Evolutionary conservation across 2,113 vertebrate species (phyloP), one percentile per base, ranked within the genome.

Genomic region (Noctilio leporinus): DNA sequence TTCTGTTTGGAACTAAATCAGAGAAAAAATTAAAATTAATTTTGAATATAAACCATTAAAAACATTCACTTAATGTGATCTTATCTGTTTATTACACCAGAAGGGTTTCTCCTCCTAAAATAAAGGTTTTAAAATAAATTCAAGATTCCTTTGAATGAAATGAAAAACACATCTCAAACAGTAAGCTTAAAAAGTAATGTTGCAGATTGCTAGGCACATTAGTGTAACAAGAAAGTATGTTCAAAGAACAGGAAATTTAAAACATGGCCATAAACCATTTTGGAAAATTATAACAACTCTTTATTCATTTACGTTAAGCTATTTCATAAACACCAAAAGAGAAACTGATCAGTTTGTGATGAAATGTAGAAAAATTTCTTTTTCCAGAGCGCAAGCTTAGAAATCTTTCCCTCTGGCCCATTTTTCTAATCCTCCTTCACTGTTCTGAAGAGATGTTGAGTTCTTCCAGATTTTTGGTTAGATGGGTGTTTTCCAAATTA

Each of bases 401-500:
- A 76, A 85, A 88, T 14, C 47, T 26, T 86, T 70, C 82, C 67
- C 62, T 86, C 78, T 47, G 88, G 86, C 19, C 65, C 35, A 38
- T 20, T 89, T 65, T 30, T 86, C 28, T 0, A 28, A 55, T 55
- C 87, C 15, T 1, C 93, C 96, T 89, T 97, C 97, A 98, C 49
- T 97, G 97, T 95, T 96, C 62, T 35, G 98, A 97, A 93, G 98
- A 97, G 92, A 99, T 98, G 94, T 98, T 98, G 45, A 99, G 98
- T 95, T 99, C 98, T 94, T 99, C 97, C 38, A 99, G 97, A 95
- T 98, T 99, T 94, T 99, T 98, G 75, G 97, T 98, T 69, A 99
- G 95, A 10, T 98, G 97, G 4, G 92, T 97, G 4, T 97, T 97
- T 85, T 98, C 98, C 0, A 97, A 96, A 91, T 98, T 97, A 1